Evolutionary conservation across 2,113 vertebrate species (phyloP).

Genomic region (Sphyrna mokarran): DNA sequence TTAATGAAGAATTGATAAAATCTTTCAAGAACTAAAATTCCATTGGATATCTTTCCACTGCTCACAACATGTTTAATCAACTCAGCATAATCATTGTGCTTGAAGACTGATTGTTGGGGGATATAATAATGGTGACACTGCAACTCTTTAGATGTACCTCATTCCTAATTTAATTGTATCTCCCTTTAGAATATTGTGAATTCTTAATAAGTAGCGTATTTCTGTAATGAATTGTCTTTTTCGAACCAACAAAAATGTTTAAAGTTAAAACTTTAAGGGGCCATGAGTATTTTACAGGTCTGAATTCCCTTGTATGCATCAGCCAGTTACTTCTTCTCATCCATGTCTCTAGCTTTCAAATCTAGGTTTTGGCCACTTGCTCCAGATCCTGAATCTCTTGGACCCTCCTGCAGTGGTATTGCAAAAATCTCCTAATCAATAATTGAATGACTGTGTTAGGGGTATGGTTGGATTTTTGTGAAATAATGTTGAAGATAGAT

Average conservation of each 20-base stretch:
- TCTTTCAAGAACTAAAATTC: background rate
- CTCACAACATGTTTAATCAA: background rate
- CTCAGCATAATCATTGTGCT: no score
- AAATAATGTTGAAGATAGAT: background rate
- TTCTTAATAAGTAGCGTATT: background rate
- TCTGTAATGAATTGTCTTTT: background rate
- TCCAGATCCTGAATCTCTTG: background rate
- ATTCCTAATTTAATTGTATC: background rate
- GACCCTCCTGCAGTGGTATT: background rate
- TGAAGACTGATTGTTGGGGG: background rate
- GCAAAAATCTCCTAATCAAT: background rate
- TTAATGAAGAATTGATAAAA: background rate
- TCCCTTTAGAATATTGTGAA: background rate
- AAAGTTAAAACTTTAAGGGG: background rate
- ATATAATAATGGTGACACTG: background rate
- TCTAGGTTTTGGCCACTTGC: background rate
- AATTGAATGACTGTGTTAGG: background rate
- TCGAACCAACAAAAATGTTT: background rate
- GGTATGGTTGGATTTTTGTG: background rate
- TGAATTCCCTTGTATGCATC: background rate
- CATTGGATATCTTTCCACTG: background rate
- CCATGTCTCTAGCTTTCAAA: background rate
- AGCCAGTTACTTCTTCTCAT: background rate
- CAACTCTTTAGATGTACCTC: background rate
- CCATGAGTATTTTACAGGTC: background rate